These are phyloP conservation scores for Semnornis frantzii DNA, from an alignment of 2,113 vertebrate species.

Conservation along the genomic window DNA sequence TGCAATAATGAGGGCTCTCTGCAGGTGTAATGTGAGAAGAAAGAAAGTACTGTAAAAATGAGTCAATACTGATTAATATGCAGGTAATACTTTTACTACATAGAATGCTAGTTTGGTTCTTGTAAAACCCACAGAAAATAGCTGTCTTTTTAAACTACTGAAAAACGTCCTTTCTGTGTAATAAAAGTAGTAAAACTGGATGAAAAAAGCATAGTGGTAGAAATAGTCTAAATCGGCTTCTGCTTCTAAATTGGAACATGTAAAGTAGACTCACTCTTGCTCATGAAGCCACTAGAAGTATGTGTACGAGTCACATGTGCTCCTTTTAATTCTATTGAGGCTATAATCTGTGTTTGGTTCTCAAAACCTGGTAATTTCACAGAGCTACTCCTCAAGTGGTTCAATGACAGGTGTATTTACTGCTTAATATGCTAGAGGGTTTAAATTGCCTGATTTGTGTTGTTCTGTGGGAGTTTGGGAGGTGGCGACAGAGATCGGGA, in stretches of 20 bases:
- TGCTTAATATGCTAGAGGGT: neutral
- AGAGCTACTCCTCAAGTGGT: neutral
- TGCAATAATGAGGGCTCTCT: neutral
- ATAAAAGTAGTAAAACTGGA: neutral
- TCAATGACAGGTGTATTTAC: neutral
- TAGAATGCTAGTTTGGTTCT: neutral
- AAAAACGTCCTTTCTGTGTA: neutral
- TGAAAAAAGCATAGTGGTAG: no score
- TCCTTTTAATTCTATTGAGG: neutral
- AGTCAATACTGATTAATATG: neutral
- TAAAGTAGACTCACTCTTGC: neutral
- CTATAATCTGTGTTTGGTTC: neutral
- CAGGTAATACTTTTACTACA: neutral
- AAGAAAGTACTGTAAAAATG: neutral
- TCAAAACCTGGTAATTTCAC: neutral
- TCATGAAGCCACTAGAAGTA: neutral
- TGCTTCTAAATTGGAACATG: neutral
- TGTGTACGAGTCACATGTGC: neutral
- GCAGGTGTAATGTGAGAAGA: constrained; percentile 6
- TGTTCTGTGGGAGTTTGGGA: neutral
- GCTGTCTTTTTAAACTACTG: neutral
- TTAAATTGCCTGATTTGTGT: neutral
- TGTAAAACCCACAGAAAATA: neutral
- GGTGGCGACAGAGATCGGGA: neutral
- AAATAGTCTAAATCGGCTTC: no score